Conservation (phyloP, 2,888 invertebrate genomes). For the Eremobia ochroleuca region DNA sequence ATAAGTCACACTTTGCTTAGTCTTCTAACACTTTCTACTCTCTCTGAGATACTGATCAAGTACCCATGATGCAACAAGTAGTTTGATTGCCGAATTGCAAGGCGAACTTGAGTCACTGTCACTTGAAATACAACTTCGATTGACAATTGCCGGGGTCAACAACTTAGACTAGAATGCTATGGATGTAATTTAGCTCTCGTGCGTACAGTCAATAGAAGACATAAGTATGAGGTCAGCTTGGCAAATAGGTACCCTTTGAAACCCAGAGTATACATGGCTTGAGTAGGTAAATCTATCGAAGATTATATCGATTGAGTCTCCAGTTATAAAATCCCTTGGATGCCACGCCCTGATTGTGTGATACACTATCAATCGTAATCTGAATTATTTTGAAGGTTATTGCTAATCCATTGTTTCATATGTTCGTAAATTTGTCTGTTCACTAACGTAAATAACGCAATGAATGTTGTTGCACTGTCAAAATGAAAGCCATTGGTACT, state of each 20-base stretch:
- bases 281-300: not conserved
- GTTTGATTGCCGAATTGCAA: conserved; percentile 54
- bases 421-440: too few relatives aligned
- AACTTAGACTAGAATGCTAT: conserved; percentile 37
- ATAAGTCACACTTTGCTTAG: conserved; percentile 29
- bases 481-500: too few relatives aligned
- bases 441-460: too few relatives aligned
- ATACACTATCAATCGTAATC: too few relatives aligned
- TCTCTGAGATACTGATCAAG: conserved; percentile 35
- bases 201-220: conserved; percentile 8
- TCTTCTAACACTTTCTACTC: conserved; percentile 61
- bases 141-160: conserved; percentile 59
- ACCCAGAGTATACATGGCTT: not conserved
- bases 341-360: too few relatives aligned
- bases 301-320: too few relatives aligned
- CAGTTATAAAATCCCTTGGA: not conserved
- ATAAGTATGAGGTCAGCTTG: not conserved
- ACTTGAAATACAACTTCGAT: conserved; percentile 17
- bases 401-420: too few relatives aligned
- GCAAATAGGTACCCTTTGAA: not conserved
- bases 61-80: conserved; percentile 50
- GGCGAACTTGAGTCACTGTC: conserved; percentile 45
- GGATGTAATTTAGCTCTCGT: conserved; percentile 17
- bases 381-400: too few relatives aligned
- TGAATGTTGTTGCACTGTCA: too few relatives aligned